These are phyloP conservation scores for Aphelinus atriplicis DNA, from an alignment of 1,140 invertebrate species.

Conservation along the genomic window DNA sequence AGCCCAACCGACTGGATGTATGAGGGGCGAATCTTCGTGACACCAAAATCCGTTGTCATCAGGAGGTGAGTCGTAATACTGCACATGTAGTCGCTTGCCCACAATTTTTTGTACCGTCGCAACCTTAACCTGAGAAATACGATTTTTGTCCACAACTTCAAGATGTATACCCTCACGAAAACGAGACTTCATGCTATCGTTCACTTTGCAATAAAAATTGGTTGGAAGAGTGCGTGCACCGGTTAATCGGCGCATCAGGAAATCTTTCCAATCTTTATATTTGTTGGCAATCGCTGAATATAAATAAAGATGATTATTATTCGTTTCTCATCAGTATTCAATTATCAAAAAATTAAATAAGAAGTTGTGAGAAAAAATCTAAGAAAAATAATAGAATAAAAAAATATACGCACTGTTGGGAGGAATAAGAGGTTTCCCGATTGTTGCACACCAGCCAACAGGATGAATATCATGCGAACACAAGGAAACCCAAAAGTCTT, in stretches of 20 bases:
- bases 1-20: slow-evolving; percentile 96
- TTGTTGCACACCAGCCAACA: slow-evolving; percentile 95
- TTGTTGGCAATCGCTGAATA: slow-evolving; percentile 82
- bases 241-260: slow-evolving; percentile 88
- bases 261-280: slow-evolving; percentile 95
- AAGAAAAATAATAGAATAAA: no score
- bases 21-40: slow-evolving; percentile 92
- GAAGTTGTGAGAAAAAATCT: neutral
- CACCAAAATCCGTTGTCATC: slow-evolving; percentile 93
- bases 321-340: slow-evolving; percentile 3
- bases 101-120: slow-evolving; percentile 90
- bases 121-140: slow-evolving; percentile 91
- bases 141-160: slow-evolving; percentile 95
- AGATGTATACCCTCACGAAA: slow-evolving; percentile 85
- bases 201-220: slow-evolving; percentile 90
- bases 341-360: slow-evolving; percentile 7
- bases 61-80: slow-evolving; percentile 85
- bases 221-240: slow-evolving; percentile 92
- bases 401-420: slow-evolving; percentile 75
- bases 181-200: slow-evolving; percentile 82
- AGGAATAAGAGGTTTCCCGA: slow-evolving; percentile 93
- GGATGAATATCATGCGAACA: slow-evolving; percentile 93
- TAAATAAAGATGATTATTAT: slow-evolving; percentile 34
- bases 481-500: slow-evolving; percentile 96
- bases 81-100: slow-evolving; percentile 89